Conservation (phyloP, 2,113 vertebrate species). For the Procavia capensis region DNA sequence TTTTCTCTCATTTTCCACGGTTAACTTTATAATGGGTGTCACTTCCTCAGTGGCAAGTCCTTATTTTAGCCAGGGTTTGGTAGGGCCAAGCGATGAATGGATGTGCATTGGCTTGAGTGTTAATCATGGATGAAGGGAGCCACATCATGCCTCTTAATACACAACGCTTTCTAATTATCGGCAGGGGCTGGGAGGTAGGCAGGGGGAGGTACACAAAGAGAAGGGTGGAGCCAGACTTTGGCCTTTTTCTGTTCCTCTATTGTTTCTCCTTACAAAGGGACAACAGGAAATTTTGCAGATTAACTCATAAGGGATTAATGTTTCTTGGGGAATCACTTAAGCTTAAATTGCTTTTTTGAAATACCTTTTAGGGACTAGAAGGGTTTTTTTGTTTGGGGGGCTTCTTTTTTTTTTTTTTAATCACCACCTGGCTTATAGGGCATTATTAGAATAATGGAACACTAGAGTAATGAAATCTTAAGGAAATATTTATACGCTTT, state of each 20-base stretch:
- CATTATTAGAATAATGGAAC: constrained; percentile 73
- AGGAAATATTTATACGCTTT: constrained; percentile 65
- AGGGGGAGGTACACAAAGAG: neutral
- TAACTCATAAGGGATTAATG: constrained; percentile 75
- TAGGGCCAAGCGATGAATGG: constrained; percentile 71
- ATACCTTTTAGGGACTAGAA: constrained; percentile 80
- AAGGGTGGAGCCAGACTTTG: constrained; percentile 15
- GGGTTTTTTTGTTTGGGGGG: constrained; percentile 79
- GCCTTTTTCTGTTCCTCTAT: constrained; percentile 59
- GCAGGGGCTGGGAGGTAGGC: neutral
- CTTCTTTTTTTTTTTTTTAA: constrained; percentile 45
- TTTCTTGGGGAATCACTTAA: constrained; percentile 81
- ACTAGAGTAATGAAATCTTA: constrained; percentile 80
- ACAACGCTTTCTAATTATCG: constrained; percentile 43
- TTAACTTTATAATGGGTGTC: constrained; percentile 79
- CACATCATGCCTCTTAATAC: constrained; percentile 63
- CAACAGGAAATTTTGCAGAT: constrained; percentile 79
- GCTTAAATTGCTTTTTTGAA: constrained; percentile 82
- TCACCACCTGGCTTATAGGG: constrained; percentile 78
- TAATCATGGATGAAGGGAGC: constrained; percentile 62
- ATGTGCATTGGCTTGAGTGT: constrained; percentile 56
- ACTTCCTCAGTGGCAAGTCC: constrained; percentile 66
- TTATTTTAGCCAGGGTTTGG: constrained; percentile 63
- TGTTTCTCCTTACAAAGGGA: constrained; percentile 65
- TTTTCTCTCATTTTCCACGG: constrained; percentile 72